Evolutionary conservation across 2,888 invertebrate genomes (phyloP).

Genomic region (Euplexia lucipara): DNA sequence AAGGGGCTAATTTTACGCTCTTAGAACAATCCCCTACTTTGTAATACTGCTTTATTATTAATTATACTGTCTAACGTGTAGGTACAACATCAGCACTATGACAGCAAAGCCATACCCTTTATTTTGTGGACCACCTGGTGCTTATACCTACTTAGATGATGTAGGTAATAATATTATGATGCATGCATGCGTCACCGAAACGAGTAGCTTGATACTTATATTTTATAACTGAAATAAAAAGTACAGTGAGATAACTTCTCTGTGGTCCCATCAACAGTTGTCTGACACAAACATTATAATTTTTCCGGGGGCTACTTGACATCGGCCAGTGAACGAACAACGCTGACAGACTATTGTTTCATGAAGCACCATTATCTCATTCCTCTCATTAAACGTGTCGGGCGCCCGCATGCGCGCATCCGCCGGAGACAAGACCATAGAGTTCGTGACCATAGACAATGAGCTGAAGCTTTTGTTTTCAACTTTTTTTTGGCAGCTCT

Average conservation of each 20-base stretch:
- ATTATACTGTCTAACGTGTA: too few relatives aligned
- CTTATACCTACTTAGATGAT: too few relatives aligned
- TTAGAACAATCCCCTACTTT: too few relatives aligned
- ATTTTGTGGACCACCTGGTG: too few relatives aligned
- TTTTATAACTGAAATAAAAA: not conserved
- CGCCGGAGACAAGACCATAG: conserved; percentile 79
- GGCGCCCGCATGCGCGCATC: conserved; percentile 86
- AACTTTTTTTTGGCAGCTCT: conserved; percentile 69
- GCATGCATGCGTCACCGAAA: too few relatives aligned
- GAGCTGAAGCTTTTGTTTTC: conserved; percentile 77
- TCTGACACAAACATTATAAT: conserved; percentile 51
- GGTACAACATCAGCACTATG: too few relatives aligned
- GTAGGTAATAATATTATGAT: too few relatives aligned
- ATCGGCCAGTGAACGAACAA: conserved; percentile 64
- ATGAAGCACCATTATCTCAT: conserved; percentile 85
- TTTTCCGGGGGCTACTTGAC: conserved; percentile 62
- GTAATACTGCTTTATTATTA: too few relatives aligned
- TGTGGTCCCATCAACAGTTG: conserved; percentile 48
- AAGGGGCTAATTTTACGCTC: too few relatives aligned
- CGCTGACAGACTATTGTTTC: conserved; percentile 81
- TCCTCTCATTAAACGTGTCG: conserved; percentile 81
- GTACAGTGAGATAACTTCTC: conserved; percentile 5
- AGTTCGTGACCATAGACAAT: conserved; percentile 86
- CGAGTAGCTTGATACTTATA: not conserved
- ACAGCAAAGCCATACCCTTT: too few relatives aligned